These are phyloP conservation scores for Pipistrellus pipistrellus DNA, from an alignment of 2,797 vertebrate species.

Conservation along the genomic window DNA sequence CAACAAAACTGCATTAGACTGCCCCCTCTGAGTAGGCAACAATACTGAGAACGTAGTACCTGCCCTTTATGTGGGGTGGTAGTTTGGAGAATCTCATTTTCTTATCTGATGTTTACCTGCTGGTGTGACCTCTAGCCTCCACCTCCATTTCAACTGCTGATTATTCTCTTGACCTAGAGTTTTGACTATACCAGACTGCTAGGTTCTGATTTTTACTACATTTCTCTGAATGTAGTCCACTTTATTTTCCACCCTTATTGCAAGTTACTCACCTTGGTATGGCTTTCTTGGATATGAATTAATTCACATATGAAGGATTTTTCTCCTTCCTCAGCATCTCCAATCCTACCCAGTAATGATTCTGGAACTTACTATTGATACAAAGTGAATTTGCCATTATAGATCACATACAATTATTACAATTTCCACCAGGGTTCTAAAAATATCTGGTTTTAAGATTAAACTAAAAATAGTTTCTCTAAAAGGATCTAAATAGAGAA, in stretches of 20 bases:
- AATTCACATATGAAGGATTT: neutral
- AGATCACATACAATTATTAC: slow-evolving; percentile 69
- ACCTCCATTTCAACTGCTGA: neutral
- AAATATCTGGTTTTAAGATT: slow-evolving; percentile 78
- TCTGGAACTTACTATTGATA: slow-evolving; percentile 20
- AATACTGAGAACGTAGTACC: neutral
- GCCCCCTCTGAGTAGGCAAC: neutral
- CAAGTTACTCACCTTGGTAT: neutral
- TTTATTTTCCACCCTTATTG: neutral
- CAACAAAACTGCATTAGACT: neutral
- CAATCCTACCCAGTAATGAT: neutral
- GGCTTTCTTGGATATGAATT: slow-evolving; percentile 25
- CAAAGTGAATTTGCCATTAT: slow-evolving; percentile 48
- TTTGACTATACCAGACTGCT: neutral
- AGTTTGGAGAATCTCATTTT: neutral
- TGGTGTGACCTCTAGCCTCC: neutral
- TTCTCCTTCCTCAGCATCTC: neutral
- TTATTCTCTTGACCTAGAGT: neutral
- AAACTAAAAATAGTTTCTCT: slow-evolving; percentile 79
- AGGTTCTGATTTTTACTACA: neutral
- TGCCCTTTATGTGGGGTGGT: neutral
- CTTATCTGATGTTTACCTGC: neutral
- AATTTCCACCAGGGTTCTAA: slow-evolving; percentile 70
- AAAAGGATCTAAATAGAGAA: slow-evolving; percentile 76
- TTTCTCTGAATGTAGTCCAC: neutral